Evolutionary conservation across 2,113 vertebrate genomes (phyloP).

Genomic region (Lasiurus borealis): DNA sequence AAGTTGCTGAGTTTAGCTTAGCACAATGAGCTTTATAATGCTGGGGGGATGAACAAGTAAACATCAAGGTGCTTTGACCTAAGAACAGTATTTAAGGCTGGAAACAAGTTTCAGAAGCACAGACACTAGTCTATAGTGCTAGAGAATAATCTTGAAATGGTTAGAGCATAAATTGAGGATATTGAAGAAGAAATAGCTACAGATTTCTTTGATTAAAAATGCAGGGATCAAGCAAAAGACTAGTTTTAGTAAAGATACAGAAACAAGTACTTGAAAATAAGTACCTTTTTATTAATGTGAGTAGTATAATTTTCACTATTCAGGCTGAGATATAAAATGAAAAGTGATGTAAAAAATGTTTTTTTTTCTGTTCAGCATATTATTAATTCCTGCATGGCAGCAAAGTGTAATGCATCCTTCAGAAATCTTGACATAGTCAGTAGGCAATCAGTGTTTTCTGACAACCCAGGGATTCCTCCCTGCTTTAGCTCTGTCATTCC

Average conservation of each 20-base stretch:
- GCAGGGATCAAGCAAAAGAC: neutral
- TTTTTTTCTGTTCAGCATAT: neutral
- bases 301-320: constrained; percentile 18
- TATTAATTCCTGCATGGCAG: neutral
- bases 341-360: neutral
- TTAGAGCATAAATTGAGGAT: neutral
- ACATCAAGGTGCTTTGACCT: neutral
- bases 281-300: neutral
- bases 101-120: neutral
- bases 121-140: neutral
- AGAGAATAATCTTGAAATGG: neutral
- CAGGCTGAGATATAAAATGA: constrained; percentile 23
- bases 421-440: neutral
- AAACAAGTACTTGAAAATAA: constrained; percentile 25
- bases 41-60: neutral
- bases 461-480: neutral
- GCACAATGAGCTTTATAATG: neutral
- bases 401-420: neutral
- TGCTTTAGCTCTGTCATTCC: neutral
- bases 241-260: neutral
- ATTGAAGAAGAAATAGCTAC: neutral
- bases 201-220: neutral
- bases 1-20: neutral
- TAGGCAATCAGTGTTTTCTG: neutral
- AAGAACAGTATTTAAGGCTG: neutral